A percentile compares a stretch with the other conserved stretches of the same genome.
These are phyloP conservation scores for Dryas iulia DNA, from an alignment of 1,140 invertebrate species.

Conservation along the genomic window DNA sequence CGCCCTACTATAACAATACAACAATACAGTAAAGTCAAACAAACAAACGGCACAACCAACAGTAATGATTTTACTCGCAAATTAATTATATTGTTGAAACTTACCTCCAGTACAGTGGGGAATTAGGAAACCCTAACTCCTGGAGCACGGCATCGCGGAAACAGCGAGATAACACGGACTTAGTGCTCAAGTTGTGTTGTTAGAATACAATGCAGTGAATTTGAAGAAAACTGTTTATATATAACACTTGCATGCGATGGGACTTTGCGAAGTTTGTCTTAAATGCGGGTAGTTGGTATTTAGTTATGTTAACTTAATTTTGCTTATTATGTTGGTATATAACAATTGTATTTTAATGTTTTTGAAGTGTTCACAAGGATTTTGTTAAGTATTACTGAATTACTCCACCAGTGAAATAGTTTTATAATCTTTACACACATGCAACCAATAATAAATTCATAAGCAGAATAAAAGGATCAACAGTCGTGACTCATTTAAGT, in stretches of 20 bases:
- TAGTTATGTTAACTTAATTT: too few relatives aligned
- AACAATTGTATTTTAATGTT: too few relatives aligned
- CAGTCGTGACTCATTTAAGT: too few relatives aligned
- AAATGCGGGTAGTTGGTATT: background rate
- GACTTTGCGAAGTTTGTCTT: background rate
- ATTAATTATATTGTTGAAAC: slow-evolving; percentile 8
- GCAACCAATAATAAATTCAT: too few relatives aligned
- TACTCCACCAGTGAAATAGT: too few relatives aligned
- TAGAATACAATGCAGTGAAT: background rate
- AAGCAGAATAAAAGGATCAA: too few relatives aligned
- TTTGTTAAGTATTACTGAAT: too few relatives aligned
- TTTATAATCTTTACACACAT: too few relatives aligned
- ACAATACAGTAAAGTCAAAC: background rate
- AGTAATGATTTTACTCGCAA: background rate
- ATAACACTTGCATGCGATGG: background rate
- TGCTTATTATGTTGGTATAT: too few relatives aligned
- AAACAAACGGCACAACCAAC: background rate
- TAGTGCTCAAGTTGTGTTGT: background rate
- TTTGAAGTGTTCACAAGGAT: too few relatives aligned
- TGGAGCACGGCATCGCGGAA: background rate
- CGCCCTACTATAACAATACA: background rate
- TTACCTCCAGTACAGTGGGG: slow-evolving; percentile 10
- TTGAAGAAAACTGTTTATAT: background rate
- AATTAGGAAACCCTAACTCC: slow-evolving; percentile 8
- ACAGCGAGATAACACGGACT: slow-evolving; percentile 8